Base-by-base conservation (phyloP, 2,888 invertebrate genomes). In the Ganaspis brasiliensis region DNA sequence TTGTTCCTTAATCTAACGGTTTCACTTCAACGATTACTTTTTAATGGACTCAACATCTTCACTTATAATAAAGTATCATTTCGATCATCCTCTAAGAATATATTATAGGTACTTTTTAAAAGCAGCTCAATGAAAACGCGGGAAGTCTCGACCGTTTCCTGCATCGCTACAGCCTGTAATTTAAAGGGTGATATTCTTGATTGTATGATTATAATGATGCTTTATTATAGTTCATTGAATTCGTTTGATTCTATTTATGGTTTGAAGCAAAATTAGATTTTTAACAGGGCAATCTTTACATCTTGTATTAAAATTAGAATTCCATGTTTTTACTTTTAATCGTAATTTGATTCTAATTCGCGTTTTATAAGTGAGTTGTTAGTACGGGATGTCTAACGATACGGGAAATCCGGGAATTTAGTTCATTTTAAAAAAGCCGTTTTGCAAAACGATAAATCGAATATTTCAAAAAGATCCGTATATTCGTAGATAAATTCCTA, bases 141-240 rank as follows among this genome's bases (percentile, higher is more conserved):
- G 67, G 67, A 67, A 67, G 67, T 67, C 67, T 67, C 67, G 45
- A 45, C 45, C 45, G 45, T 45, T 67, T 67, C 67, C 67, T 45
- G 67, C 24, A 10, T 45, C 16, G n/a, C 45, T 67, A 40, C 24
- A 14, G 67, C 24, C 67, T 67, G 24, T 45, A 67, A 67, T 67
- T 67, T 67, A 24, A 67, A 67, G 67, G 67, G 67, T 67, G 24
- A 67, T 67, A 67, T 67, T 67, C 67, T 24, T 67, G 45, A 67
- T 67, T 67, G 45, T 67, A 67, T 67, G 40, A 67, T 67, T 24
- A 24, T 24, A 45, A 67, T 45, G 26, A 45, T 67, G 67, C 40
- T 45, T 24, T 67, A 67, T 67, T 67, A 67, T 24, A 45, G 67
- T 26, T 67, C 45, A 67, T 67, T 67, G 67, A 45, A 67, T 45